Evolutionary conservation across 1,140 invertebrate species (phyloP).

Genomic region (Antheraea pernyi): DNA sequence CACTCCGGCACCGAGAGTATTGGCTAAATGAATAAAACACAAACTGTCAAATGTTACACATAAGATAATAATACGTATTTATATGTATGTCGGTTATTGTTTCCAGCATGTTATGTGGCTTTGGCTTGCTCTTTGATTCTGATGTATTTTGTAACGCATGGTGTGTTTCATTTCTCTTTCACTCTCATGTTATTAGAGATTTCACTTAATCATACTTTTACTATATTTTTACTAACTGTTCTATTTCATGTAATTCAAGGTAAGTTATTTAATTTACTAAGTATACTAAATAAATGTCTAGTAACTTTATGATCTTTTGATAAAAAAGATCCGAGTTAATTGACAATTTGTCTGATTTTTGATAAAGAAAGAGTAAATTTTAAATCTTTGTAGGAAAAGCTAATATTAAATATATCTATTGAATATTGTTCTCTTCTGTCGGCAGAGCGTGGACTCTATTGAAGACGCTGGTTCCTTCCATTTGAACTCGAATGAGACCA

Average conservation of each 20-base stretch:
- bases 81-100: background rate
- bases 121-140: background rate
- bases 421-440: background rate
- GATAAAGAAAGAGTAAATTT: too few species aligned
- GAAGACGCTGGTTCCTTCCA: slow-evolving; percentile 85
- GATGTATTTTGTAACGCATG: background rate
- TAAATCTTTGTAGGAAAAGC: too few species aligned
- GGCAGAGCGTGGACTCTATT: slow-evolving; percentile 88
- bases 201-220: too few species aligned
- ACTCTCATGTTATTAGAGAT: too few species aligned
- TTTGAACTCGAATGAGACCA: slow-evolving; percentile 84
- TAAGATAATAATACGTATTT: slow-evolving; percentile 16
- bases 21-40: background rate
- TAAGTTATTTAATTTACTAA: background rate
- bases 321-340: background rate
- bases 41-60: background rate
- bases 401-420: background rate
- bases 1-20: background rate
- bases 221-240: background rate
- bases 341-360: too few species aligned
- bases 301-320: too few species aligned
- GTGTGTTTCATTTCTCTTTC: too few species aligned
- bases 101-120: slow-evolving; percentile 19
- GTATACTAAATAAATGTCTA: background rate
- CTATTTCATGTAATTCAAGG: background rate